phyloP scores from a whole-genome alignment of 2,888 invertebrate species.

The Agriotes lineatus region DNA sequence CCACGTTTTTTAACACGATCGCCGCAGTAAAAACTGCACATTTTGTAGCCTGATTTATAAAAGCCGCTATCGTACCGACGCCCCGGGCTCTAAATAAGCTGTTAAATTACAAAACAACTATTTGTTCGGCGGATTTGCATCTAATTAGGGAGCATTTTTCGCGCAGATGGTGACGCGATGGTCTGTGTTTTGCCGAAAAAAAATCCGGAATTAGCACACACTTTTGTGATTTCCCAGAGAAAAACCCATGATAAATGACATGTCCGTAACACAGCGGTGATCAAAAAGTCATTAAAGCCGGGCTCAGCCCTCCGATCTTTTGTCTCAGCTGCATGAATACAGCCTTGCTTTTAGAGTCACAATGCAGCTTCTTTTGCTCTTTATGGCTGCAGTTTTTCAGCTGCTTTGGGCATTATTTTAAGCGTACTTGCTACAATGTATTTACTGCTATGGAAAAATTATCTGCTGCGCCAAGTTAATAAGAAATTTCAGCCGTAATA shows the following conservation, averaged over 20 bases:
- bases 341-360: slow-evolving; percentile 24
- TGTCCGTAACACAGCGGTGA: slow-evolving; percentile 57
- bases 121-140: slow-evolving; percentile 32
- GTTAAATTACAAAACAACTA: slow-evolving; percentile 42
- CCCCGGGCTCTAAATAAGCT: slow-evolving; percentile 42
- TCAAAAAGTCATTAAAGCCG: slow-evolving; percentile 60
- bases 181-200: background rate
- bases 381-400: slow-evolving; percentile 17
- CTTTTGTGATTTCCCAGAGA: slow-evolving; percentile 43
- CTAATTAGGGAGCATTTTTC: slow-evolving; percentile 6
- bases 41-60: slow-evolving; percentile 47
- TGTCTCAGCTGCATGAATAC: slow-evolving; percentile 52
- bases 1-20: slow-evolving; percentile 43
- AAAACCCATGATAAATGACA: slow-evolving; percentile 57
- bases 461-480: no score
- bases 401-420: background rate
- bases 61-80: slow-evolving; percentile 40
- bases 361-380: slow-evolving; percentile 21
- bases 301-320: slow-evolving; percentile 50
- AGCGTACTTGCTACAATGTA: background rate
- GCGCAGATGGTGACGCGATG: background rate
- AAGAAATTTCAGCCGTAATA: background rate
- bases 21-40: slow-evolving; percentile 45
- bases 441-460: no score
- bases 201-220: slow-evolving; percentile 38